These are phyloP conservation scores for Phalera bucephala DNA, from an alignment of 2,888 invertebrate genomes.

Conservation along the genomic window DNA sequence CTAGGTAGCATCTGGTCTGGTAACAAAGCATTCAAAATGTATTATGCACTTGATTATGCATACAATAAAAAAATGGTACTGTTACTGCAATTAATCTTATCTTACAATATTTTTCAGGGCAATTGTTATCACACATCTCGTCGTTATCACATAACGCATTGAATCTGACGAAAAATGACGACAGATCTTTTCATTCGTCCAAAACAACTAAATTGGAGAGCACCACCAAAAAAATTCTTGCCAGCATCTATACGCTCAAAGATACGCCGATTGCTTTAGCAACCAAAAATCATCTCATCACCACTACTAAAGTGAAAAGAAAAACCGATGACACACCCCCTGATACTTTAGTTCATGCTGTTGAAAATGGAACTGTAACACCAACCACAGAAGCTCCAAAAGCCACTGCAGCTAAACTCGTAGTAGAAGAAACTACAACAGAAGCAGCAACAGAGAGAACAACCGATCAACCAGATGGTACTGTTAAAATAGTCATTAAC, in stretches of 20 bases:
- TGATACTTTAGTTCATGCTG: conserved; percentile 15
- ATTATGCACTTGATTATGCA: too few species aligned
- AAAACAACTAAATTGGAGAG: conserved; percentile 47
- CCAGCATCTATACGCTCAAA: conserved; percentile 38
- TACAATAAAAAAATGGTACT: too few species aligned
- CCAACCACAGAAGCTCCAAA: conserved; percentile 26
- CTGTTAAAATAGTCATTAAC: conserved; percentile 66
- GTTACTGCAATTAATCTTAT: too few species aligned
- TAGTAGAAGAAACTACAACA: conserved; percentile 21
- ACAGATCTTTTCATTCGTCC: conserved; percentile 52
- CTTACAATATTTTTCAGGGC: conserved; percentile 39
- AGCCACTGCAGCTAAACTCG: conserved; percentile 24
- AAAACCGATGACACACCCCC: conserved; percentile 53
- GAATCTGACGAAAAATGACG: conserved; percentile 42
- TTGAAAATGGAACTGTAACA: conserved; percentile 20
- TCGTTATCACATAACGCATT: conserved; percentile 39
- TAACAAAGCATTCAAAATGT: too few species aligned
- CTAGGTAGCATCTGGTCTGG: too few species aligned
- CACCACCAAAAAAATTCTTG: conserved; percentile 41
- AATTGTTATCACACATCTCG: conserved; percentile 17
- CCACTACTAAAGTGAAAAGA: conserved; percentile 63
- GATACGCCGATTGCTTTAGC: conserved; percentile 38
- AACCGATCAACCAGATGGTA: conserved; percentile 61
- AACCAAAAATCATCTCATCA: conserved; percentile 40
- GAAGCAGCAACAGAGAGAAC: conserved; percentile 22